phyloP scores from a whole-genome alignment of 30 jellyfish, hydroid and myxozoan species.

The Pseudorhiza aurosa region DNA sequence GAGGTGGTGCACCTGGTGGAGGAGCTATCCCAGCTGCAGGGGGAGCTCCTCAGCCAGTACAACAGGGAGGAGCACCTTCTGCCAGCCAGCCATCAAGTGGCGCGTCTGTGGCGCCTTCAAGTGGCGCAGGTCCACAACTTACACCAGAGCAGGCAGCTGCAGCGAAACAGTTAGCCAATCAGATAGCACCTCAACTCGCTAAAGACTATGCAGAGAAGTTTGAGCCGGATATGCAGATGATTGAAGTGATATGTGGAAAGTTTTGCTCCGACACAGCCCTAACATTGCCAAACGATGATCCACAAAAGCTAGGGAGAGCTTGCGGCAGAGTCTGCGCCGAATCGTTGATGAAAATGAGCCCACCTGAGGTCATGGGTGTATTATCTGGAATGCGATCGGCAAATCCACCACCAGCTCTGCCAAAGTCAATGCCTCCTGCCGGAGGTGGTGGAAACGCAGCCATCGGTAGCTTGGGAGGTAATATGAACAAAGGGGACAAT shows the following conservation, averaged over 20 bases:
- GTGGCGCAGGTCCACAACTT: constrained; percentile 46
- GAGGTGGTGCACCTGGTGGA: constrained; percentile 58
- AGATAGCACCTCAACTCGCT: constrained; percentile 82
- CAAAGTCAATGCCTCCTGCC: constrained; percentile 9
- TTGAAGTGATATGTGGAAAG: constrained; percentile 76
- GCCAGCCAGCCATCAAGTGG: constrained; percentile 38
- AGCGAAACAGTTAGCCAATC: constrained; percentile 78
- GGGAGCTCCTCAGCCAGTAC: constrained; percentile 40
- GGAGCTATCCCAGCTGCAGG: constrained; percentile 46
- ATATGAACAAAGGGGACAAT: constrained; percentile 20
- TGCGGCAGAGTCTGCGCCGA: constrained; percentile 90
- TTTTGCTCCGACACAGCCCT: constrained; percentile 77
- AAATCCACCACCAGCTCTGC: constrained; percentile 29
- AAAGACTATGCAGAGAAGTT: constrained; percentile 77
- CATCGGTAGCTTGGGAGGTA: constrained; percentile 21
- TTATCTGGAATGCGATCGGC: constrained; percentile 49
- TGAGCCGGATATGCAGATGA: constrained; percentile 86
- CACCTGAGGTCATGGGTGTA: constrained; percentile 76
- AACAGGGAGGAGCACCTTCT: constrained; percentile 53
- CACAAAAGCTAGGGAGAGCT: constrained; percentile 70
- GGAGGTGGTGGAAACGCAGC: constrained; percentile 9
- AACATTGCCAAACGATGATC: constrained; percentile 61
- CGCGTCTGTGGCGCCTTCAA: constrained; percentile 19
- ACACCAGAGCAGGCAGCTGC: constrained; percentile 55
- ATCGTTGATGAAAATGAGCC: constrained; percentile 73